Percentiles rank a stretch among this genome's conserved stretches.
Evolutionary conservation across 2,797 vertebrate genomes (phyloP).

Genomic region (Echiichthys vipera): DNA sequence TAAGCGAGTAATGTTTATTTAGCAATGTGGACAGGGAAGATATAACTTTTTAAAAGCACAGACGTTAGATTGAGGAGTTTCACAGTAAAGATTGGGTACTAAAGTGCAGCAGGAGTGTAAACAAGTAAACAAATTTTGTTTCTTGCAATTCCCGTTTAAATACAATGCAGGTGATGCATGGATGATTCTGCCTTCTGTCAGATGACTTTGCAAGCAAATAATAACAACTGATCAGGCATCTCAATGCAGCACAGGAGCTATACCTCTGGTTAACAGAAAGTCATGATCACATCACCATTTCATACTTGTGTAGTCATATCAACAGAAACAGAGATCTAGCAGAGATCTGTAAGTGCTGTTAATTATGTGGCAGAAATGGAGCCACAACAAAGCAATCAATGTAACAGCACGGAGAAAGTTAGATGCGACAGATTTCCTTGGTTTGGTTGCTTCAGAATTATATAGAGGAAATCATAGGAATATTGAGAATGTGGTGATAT

Average conservation of each 20-base stretch:
- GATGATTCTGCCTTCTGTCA: not conserved
- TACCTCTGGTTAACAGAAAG: not conserved
- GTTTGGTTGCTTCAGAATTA: not conserved
- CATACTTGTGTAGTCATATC: not conserved
- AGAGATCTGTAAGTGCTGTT: not conserved
- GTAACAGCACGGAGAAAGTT: not conserved
- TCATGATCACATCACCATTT: not conserved
- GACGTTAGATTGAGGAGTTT: not conserved
- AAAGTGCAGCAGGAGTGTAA: not conserved
- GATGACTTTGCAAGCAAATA: not conserved
- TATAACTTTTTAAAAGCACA: not conserved
- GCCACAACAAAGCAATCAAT: not conserved
- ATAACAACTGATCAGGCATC: not conserved
- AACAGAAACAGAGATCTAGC: not conserved
- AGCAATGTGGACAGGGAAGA: not conserved
- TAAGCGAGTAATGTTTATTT: not conserved
- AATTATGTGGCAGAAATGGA: slow-evolving; percentile 1
- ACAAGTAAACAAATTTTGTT: not conserved
- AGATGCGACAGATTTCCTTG: not conserved
- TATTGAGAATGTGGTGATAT: no score
- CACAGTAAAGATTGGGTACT: not conserved
- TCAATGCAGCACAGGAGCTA: not conserved
- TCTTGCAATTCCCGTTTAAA: not conserved
- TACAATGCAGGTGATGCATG: not conserved
- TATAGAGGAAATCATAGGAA: no score